These are phyloP conservation scores for Ephialtes manifestator DNA, from an alignment of 2,888 invertebrate genomes.

Conservation along the genomic window DNA sequence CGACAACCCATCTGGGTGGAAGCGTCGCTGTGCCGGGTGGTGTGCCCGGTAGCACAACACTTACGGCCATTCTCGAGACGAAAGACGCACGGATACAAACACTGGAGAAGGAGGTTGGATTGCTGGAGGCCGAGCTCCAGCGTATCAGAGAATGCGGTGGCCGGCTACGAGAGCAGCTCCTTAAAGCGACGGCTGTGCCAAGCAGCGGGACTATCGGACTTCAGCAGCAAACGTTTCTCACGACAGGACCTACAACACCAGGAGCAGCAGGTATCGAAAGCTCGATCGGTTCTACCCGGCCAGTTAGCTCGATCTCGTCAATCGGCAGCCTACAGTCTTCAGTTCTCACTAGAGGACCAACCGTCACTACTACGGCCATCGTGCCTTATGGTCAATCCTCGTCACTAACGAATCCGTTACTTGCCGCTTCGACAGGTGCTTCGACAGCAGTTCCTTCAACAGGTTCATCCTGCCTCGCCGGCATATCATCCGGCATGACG, in stretches of 20 bases:
- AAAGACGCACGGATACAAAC: conserved; percentile 95
- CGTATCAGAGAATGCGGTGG: conserved; percentile 87
- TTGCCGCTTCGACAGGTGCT: conserved; percentile 82
- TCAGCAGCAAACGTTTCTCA: conserved; percentile 86
- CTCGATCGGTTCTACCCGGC: conserved; percentile 53
- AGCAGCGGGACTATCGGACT: conserved; percentile 77
- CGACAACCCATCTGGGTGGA: conserved; percentile 81
- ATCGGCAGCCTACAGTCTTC: conserved; percentile 79
- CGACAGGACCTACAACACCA: conserved; percentile 84
- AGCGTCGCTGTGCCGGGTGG: conserved; percentile 84
- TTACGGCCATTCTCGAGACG: conserved; percentile 93
- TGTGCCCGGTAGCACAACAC: conserved; percentile 89
- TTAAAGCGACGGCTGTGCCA: conserved; percentile 81
- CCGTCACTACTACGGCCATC: conserved; percentile 77
- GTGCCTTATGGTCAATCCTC: conserved; percentile 78
- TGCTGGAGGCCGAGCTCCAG: conserved; percentile 93
- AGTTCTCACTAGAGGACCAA: conserved; percentile 79
- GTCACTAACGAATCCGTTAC: conserved; percentile 81
- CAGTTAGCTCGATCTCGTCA: conserved; percentile 64
- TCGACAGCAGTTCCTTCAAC: conserved; percentile 64
- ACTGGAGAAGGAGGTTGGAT: conserved; percentile 93
- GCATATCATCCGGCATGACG: conserved; percentile 81
- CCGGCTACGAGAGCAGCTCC: conserved; percentile 82
- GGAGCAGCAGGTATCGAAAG: conserved; percentile 82
- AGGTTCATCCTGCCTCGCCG: conserved; percentile 80